Percentiles rank a stretch among this genome's conserved stretches.
Evolutionary conservation across 2,888 invertebrate genomes (phyloP).

Genomic region (Drosophila helvetica): DNA sequence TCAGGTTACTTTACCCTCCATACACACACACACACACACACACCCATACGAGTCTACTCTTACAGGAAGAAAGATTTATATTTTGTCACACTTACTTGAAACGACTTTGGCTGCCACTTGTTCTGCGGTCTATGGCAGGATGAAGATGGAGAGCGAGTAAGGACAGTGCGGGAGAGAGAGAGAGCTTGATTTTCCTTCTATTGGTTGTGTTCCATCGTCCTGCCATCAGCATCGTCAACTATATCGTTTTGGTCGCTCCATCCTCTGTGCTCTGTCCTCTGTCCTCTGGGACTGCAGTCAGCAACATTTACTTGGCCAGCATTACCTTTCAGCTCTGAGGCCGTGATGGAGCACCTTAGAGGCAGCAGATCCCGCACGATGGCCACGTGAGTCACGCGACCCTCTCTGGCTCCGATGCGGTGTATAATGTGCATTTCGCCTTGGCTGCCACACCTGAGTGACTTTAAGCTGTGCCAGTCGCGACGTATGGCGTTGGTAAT

Average conservation of each 20-base stretch:
- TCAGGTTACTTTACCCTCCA: slow-evolving; percentile 53
- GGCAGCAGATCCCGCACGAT: not conserved
- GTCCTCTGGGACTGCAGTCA: slow-evolving; percentile 56
- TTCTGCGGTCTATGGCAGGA: slow-evolving; percentile 31
- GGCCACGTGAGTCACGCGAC: slow-evolving; percentile 45
- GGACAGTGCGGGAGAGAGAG: not conserved
- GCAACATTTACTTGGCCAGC: slow-evolving; percentile 58
- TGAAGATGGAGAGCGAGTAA: not conserved
- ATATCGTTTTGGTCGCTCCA: slow-evolving; percentile 34
- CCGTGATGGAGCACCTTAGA: slow-evolving; percentile 13
- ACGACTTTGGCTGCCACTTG: slow-evolving; percentile 57
- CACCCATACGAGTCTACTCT: slow-evolving; percentile 3
- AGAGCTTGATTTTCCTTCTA: slow-evolving; percentile 42
- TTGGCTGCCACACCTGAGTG: slow-evolving; percentile 50
- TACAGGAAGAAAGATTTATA: slow-evolving; percentile 43
- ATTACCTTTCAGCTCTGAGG: slow-evolving; percentile 43
- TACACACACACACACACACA: slow-evolving; percentile 18
- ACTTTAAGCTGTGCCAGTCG: slow-evolving; percentile 64
- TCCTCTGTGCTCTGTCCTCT: slow-evolving; percentile 30
- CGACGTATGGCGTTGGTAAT: slow-evolving; percentile 60
- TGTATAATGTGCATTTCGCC: slow-evolving; percentile 41
- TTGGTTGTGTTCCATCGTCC: slow-evolving; percentile 48
- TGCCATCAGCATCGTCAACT: slow-evolving; percentile 45
- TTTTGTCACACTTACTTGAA: slow-evolving; percentile 53
- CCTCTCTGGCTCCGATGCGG: slow-evolving; percentile 36